Base-by-base conservation (phyloP, 2,888 invertebrate species). In the Megaustenia siamemsis region DNA sequence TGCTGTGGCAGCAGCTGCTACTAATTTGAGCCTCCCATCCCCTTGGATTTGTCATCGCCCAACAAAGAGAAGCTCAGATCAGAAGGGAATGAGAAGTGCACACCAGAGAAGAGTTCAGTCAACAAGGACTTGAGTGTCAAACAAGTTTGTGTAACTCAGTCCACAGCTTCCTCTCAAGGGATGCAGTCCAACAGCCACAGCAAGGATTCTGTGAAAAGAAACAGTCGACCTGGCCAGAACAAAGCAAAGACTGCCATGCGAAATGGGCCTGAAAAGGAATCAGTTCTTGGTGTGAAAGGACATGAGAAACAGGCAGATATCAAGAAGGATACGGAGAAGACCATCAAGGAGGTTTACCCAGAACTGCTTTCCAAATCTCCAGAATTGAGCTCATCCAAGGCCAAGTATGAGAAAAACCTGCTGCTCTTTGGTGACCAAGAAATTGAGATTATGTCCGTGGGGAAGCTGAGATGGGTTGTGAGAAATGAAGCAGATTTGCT, bases 361-460 rank as follows among this genome's bases (percentile, higher is more conserved):
- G 77, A 83, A 18, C 0, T 40, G 53, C 10, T 43, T n/a, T 77
- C 66, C 18, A 69, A 71, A 60, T 53, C 77, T 53, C 56, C 45
- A 4, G 81, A 82, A 0, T 24, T n/a, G 6, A 40, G 32, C 53
- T 12, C 71, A 12, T 24, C 68, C 35, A 87, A 86, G 43, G 82
- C 88, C 21, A 88, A 86, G n/a, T 92, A 92, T 85, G 90, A 90
- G 75, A 89, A 88, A 83, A 88, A 92, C 82, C 89, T 91, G 85
- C 86, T 92, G 69, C 82, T 92, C 12, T 91, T 92, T 87, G 90
- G 89, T 63, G 91, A 92, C 75, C 89, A 89, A 83, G 91, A 92
- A 82, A 87, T 92, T 35, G 92, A 92, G 86, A 92, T 92, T 53
- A 91, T 92, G 73, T 90, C 90, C 60, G 92, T 92, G 0, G 92